phyloP scores from a whole-genome alignment of 2,888 invertebrate genomes.

The Vanessa cardui region DNA sequence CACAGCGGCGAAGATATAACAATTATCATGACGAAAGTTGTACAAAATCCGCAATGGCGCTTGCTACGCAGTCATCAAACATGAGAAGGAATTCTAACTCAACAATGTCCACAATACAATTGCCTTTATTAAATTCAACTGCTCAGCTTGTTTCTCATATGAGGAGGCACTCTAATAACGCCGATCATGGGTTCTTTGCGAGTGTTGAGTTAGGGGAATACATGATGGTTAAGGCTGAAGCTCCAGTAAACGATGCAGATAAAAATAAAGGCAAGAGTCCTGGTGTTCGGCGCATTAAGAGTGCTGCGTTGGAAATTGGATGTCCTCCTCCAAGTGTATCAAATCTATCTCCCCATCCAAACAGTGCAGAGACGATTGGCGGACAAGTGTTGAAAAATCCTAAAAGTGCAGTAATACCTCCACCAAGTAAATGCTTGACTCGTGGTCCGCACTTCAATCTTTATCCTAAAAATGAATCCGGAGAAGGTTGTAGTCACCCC shows the following conservation, averaged over 20 bases:
- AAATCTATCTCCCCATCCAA: slow-evolving; percentile 90
- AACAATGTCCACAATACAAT: slow-evolving; percentile 84
- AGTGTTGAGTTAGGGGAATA: slow-evolving; percentile 80
- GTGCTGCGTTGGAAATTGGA: slow-evolving; percentile 87
- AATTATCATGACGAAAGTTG: slow-evolving; percentile 77
- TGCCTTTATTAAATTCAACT: slow-evolving; percentile 78
- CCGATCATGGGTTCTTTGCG: slow-evolving; percentile 83
- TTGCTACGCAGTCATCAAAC: slow-evolving; percentile 74
- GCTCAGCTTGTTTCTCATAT: slow-evolving; percentile 78
- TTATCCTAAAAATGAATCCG: slow-evolving; percentile 85
- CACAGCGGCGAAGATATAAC: slow-evolving; percentile 69
- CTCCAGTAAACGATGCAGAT: slow-evolving; percentile 71
- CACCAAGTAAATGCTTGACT: slow-evolving; percentile 87
- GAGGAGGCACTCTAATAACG: slow-evolving; percentile 84
- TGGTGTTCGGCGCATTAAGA: slow-evolving; percentile 86
- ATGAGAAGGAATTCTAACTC: slow-evolving; percentile 84
- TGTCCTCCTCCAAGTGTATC: slow-evolving; percentile 87
- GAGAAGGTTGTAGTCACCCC: slow-evolving; percentile 90
- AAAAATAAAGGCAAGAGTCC: slow-evolving; percentile 82
- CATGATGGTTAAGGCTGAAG: slow-evolving; percentile 79
- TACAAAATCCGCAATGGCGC: slow-evolving; percentile 76
- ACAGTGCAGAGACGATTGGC: slow-evolving; percentile 90
- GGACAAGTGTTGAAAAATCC: slow-evolving; percentile 87
- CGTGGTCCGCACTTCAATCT: slow-evolving; percentile 87
- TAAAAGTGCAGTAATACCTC: slow-evolving; percentile 84